phyloP scores from a whole-genome alignment of 1,140 invertebrate genomes.

The Galendromus occidentalis region DNA sequence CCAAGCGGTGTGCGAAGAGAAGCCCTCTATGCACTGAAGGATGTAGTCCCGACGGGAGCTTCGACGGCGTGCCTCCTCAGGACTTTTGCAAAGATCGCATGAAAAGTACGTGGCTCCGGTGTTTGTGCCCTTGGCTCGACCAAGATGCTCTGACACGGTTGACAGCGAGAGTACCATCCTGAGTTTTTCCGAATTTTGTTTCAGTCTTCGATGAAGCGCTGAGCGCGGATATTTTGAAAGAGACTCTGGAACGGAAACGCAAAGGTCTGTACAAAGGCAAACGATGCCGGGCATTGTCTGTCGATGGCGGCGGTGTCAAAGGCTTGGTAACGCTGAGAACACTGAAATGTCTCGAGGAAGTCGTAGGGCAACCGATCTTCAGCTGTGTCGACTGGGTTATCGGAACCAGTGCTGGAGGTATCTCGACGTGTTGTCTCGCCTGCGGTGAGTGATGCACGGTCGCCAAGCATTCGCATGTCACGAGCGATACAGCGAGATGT shows the following conservation, averaged over 20 bases:
- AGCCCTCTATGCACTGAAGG: not conserved
- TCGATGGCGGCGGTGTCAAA: constrained; percentile 1
- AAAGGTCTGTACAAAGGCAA: not conserved
- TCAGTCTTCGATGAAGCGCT: not conserved
- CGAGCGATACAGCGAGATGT: too few relatives aligned
- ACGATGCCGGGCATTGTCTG: not conserved
- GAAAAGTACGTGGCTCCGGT: not conserved
- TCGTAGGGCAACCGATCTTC: not conserved
- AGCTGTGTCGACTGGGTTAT: not conserved
- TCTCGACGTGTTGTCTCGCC: not conserved
- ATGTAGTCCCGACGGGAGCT: not conserved
- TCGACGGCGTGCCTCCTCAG: not conserved
- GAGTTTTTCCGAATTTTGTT: not conserved
- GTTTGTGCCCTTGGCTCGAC: not conserved
- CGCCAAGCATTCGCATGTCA: too few relatives aligned
- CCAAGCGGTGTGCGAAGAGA: not conserved
- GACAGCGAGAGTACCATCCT: not conserved
- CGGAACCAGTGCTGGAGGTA: not conserved
- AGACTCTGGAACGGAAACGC: not conserved
- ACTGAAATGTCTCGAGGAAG: constrained; percentile 1
- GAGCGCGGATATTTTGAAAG: not conserved
- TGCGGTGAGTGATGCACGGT: not conserved
- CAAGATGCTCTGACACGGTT: not conserved
- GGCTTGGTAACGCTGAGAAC: not conserved
- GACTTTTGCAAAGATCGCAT: not conserved